These are phyloP conservation scores for Rhea americana DNA, from an alignment of 2,113 vertebrate genomes.

Conservation along the genomic window DNA sequence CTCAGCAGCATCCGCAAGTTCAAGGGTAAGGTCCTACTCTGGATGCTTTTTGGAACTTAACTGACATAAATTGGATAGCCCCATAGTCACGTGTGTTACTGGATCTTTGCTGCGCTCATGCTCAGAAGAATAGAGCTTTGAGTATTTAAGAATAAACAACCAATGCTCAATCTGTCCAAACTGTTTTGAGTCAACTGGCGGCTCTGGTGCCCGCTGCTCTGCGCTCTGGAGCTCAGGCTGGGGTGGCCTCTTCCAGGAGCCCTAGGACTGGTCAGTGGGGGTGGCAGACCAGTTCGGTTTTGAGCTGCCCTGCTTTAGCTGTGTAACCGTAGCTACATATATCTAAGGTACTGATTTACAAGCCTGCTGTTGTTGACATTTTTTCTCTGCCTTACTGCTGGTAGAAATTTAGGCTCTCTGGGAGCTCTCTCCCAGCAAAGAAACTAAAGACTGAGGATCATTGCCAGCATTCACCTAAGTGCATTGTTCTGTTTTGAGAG, in stretches of 20 bases:
- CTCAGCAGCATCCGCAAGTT: rapidly evolving
- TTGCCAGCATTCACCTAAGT: background rate
- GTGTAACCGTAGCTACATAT: background rate
- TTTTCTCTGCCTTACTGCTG: background rate
- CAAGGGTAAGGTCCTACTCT: background rate
- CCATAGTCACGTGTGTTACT: background rate
- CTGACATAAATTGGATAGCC: background rate
- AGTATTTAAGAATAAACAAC: background rate
- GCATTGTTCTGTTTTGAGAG: background rate
- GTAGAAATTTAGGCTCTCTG: background rate
- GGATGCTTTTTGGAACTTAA: background rate
- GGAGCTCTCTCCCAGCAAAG: background rate
- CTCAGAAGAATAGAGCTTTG: background rate
- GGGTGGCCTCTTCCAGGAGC: background rate
- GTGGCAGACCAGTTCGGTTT: background rate
- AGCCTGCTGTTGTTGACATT: background rate
- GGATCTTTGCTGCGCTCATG: background rate
- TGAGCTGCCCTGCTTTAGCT: background rate
- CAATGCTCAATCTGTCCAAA: background rate
- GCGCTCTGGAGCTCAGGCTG: background rate
- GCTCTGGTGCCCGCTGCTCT: background rate
- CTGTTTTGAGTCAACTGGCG: rapidly evolving
- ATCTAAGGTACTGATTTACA: background rate
- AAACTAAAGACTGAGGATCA: background rate
- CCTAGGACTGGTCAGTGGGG: background rate